Evolutionary conservation across 2,113 vertebrate genomes (phyloP).

Genomic region (Otus sunia): DNA sequence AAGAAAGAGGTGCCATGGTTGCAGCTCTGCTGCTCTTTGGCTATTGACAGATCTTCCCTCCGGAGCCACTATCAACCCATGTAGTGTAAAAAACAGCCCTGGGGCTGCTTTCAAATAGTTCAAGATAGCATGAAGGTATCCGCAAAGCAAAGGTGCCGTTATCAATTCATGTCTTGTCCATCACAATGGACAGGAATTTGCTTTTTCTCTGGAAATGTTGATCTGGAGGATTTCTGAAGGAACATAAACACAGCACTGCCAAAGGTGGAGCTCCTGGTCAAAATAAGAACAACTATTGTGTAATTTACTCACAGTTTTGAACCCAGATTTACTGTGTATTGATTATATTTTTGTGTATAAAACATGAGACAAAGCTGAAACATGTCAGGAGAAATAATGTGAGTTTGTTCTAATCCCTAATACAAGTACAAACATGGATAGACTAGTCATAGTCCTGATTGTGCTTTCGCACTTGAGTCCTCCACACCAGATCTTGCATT

Average conservation of each 20-base stretch:
- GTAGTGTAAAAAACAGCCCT: neutral
- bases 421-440: neutral
- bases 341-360: neutral
- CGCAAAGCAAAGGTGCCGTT: neutral
- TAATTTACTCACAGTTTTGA: neutral
- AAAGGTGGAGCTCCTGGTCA: neutral
- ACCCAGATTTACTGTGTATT: neutral
- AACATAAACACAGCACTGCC: neutral
- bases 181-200: neutral
- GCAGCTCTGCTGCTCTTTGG: neutral
- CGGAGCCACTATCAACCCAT: neutral
- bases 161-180: neutral
- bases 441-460: neutral
- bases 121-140: neutral
- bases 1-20: neutral
- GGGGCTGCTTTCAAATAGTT: neutral
- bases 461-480: neutral
- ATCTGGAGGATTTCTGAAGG: neutral
- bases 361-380: neutral
- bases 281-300: neutral
- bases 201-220: neutral
- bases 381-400: neutral
- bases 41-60: neutral
- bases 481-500: neutral
- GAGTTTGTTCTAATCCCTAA: neutral